These are phyloP conservation scores for Glareola pratincola DNA, from an alignment of 2,113 vertebrate genomes.

Conservation along the genomic window DNA sequence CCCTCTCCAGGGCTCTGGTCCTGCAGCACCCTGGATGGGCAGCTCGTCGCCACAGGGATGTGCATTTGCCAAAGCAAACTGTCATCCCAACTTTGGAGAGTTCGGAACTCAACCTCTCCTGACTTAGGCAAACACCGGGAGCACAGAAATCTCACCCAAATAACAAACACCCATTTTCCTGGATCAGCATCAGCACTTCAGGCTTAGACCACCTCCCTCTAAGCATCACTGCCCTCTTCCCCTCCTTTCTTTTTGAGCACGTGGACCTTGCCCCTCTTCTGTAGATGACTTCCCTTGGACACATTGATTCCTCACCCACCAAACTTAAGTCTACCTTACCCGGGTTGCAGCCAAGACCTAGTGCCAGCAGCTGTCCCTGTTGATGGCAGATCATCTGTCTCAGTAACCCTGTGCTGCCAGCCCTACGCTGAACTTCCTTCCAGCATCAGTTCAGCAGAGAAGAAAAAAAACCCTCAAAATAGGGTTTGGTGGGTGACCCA, in stretches of 20 bases:
- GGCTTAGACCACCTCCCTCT: neutral
- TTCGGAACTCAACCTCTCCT: neutral
- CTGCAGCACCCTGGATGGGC: neutral
- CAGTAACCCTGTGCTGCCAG: neutral
- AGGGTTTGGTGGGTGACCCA: neutral
- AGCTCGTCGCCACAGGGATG: neutral
- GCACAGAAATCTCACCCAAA: neutral
- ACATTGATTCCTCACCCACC: neutral
- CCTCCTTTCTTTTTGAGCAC: neutral
- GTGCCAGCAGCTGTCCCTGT: fast-evolving
- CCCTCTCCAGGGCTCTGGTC: neutral
- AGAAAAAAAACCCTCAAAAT: neutral
- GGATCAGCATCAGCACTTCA: neutral
- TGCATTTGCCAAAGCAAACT: neutral
- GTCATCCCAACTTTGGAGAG: neutral
- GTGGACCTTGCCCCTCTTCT: neutral
- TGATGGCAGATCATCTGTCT: neutral
- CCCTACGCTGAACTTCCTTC: neutral
- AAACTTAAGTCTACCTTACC: neutral
- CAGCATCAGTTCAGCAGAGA: neutral
- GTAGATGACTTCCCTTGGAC: neutral
- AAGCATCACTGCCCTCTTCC: neutral
- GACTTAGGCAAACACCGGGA: fast-evolving
- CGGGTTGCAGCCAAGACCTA: neutral
- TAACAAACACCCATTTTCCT: neutral